Percentiles rank a stretch among this genome's conserved stretches.
phyloP scores from a whole-genome alignment of 1,140 invertebrate genomes.

The Linepithema humile region DNA sequence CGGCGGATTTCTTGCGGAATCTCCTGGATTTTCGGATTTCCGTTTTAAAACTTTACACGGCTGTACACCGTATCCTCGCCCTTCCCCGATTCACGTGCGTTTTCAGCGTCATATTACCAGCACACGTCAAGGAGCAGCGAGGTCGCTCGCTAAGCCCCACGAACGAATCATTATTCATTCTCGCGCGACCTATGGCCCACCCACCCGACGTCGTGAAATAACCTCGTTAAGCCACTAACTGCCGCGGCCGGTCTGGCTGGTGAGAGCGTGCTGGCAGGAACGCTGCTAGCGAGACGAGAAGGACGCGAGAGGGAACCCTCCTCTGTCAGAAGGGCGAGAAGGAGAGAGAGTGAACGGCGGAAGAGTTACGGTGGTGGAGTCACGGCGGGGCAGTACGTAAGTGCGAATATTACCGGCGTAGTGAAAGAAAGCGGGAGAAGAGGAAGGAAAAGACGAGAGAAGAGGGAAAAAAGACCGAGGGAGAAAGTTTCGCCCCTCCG shows the following conservation, averaged over 20 bases:
- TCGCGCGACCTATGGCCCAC: slow-evolving; percentile 74
- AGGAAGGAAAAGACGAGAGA: slow-evolving; percentile 3
- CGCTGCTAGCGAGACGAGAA: not conserved
- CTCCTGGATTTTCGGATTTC: slow-evolving; percentile 55
- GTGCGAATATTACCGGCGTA: slow-evolving; percentile 15
- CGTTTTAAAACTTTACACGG: slow-evolving; percentile 24
- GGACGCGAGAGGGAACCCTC: slow-evolving; percentile 10
- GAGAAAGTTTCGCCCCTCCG: slow-evolving; percentile 17
- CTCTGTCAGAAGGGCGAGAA: not conserved
- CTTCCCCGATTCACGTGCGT: slow-evolving; percentile 80
- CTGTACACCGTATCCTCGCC: slow-evolving; percentile 62
- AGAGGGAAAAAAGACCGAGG: not conserved
- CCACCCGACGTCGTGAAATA: slow-evolving; percentile 74
- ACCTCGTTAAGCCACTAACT: slow-evolving; percentile 78
- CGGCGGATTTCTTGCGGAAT: slow-evolving; percentile 45
- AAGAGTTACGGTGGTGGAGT: not conserved
- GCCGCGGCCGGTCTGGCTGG: slow-evolving; percentile 57
- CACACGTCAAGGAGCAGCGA: slow-evolving; percentile 66
- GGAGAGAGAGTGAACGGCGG: slow-evolving; percentile 8
- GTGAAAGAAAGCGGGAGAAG: slow-evolving; percentile 1
- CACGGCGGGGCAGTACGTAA: slow-evolving; percentile 8
- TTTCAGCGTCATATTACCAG: slow-evolving; percentile 86
- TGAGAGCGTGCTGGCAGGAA: slow-evolving; percentile 32
- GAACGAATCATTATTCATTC: slow-evolving; percentile 84
- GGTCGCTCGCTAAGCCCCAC: slow-evolving; percentile 72